Conservation (phyloP, 2,888 invertebrate genomes). For the Scotopteryx bipunctaria region DNA sequence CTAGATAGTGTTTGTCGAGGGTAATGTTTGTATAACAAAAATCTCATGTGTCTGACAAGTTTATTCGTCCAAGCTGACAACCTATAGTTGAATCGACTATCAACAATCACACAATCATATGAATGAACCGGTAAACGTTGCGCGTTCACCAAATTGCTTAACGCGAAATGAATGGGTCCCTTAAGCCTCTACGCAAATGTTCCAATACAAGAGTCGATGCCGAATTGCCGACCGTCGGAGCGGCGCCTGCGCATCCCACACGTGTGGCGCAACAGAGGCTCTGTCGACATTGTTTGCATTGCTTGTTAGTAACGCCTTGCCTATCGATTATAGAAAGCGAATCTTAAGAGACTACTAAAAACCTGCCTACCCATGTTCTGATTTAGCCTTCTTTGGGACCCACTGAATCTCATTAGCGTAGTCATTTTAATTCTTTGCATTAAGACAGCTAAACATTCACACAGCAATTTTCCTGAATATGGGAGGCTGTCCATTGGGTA, state of each 20-base stretch:
- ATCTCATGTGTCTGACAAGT: constrained; percentile 42
- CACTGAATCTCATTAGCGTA: constrained; percentile 45
- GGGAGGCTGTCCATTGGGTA: constrained; percentile 38
- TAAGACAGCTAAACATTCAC: constrained; percentile 36
- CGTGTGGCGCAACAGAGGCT: constrained; percentile 79
- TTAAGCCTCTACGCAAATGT: constrained; percentile 62
- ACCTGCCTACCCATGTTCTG: constrained; percentile 43
- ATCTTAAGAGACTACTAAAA: constrained; percentile 54
- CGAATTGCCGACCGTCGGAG: constrained; percentile 47
- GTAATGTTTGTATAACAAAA: constrained; percentile 38
- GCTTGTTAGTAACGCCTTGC: constrained; percentile 68
- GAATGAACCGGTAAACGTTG: constrained; percentile 77
- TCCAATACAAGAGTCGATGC: constrained; percentile 49
- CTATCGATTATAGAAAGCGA: constrained; percentile 71
- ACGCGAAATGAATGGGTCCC: constrained; percentile 80
- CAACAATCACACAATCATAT: constrained; percentile 66
- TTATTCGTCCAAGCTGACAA: constrained; percentile 41
- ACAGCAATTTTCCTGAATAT: constrained; percentile 35
- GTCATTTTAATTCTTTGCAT: constrained; percentile 39
- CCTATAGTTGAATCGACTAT: constrained; percentile 58
- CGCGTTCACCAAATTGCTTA: constrained; percentile 79
- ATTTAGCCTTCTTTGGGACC: constrained; percentile 47
- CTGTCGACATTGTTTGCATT: constrained; percentile 77
- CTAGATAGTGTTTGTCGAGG: constrained; percentile 24
- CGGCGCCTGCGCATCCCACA: constrained; percentile 80